Percentiles rank a stretch among this genome's conserved stretches.
Conservation (phyloP, 2,113 vertebrate genomes). For the Toxotes chatareus region DNA sequence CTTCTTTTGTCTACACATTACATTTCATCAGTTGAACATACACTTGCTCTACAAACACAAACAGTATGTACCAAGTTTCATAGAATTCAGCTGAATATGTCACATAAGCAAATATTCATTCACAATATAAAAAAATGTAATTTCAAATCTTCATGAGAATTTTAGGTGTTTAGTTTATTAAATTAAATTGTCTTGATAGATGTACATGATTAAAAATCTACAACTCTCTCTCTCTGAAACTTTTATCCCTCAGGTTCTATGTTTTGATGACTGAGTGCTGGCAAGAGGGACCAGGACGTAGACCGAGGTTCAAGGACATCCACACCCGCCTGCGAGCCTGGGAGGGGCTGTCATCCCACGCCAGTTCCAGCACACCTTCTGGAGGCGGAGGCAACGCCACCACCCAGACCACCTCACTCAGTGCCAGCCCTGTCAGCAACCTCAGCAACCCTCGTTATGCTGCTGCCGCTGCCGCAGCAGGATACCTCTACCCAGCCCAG, state of each 20-base stretch:
- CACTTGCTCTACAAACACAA: too few relatives aligned
- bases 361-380: conserved; percentile 95
- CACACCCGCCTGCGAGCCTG: conserved; percentile 93
- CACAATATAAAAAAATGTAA: too few relatives aligned
- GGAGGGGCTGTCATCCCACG: conserved; percentile 96
- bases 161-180: neutral
- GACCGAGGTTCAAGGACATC: conserved; percentile 95
- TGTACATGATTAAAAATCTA: too few relatives aligned
- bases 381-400: conserved; percentile 97
- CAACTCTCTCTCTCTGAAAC: too few relatives aligned
- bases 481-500: conserved; percentile 93
- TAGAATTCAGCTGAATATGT: too few relatives aligned
- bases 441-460: conserved; percentile 95
- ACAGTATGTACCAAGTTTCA: too few relatives aligned
- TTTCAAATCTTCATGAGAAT: too few relatives aligned
- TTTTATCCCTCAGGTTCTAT: conserved; percentile 85
- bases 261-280: conserved; percentile 97
- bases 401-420: conserved; percentile 98
- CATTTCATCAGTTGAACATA: too few relatives aligned
- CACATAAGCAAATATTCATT: too few relatives aligned
- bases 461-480: conserved; percentile 81
- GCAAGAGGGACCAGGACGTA: conserved; percentile 93
- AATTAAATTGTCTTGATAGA: neutral
- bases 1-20: too few relatives aligned
- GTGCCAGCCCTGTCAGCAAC: conserved; percentile 97